A percentile compares a stretch with the other conserved stretches of the same genome.
phyloP scores from a whole-genome alignment of 2,888 invertebrate genomes.

The Phorcus lineatus region DNA sequence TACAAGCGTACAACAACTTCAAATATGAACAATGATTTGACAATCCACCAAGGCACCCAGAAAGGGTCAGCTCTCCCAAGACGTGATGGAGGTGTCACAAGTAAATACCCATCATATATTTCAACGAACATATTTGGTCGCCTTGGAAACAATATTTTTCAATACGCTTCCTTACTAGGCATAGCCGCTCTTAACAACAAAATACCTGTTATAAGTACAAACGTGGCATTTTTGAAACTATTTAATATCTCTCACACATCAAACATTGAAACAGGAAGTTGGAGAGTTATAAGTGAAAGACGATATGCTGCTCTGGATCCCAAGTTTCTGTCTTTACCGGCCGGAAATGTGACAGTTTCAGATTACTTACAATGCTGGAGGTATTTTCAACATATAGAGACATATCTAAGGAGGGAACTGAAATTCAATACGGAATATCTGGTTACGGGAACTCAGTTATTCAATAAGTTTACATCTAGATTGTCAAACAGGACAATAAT shows the following conservation, averaged over 20 bases:
- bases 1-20: too few relatives aligned
- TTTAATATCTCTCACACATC: constrained; percentile 17
- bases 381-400: constrained; percentile 33
- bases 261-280: background rate
- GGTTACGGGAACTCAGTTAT: background rate
- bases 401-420: constrained; percentile 31
- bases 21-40: too few relatives aligned
- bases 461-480: background rate
- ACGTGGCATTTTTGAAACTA: background rate
- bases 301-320: constrained; percentile 17
- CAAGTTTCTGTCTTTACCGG: background rate
- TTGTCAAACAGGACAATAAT: background rate
- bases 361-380: constrained; percentile 45
- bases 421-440: background rate
- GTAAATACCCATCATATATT: background rate
- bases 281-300: constrained; percentile 19
- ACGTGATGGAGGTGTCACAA: too few relatives aligned
- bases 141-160: constrained; percentile 48
- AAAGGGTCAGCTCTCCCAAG: too few relatives aligned
- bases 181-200: constrained; percentile 34
- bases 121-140: constrained; percentile 23
- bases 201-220: constrained; percentile 30
- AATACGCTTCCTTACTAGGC: constrained; percentile 44
- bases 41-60: too few relatives aligned
- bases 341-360: constrained; percentile 33